phyloP scores from a whole-genome alignment of 2,888 invertebrate species.

The Scaptomyza cyrtandrae region DNA sequence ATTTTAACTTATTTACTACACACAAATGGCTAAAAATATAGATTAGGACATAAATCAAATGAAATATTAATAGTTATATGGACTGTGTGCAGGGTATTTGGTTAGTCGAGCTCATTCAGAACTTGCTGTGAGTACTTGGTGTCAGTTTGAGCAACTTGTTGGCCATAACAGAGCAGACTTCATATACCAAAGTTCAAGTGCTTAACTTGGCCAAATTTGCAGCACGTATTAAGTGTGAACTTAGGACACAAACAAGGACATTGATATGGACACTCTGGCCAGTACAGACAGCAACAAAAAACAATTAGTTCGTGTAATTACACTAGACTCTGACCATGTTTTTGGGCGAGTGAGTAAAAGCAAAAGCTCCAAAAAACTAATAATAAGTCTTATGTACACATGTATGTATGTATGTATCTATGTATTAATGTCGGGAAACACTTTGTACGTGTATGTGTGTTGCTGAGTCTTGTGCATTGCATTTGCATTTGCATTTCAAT shows the following conservation, averaged over 20 bases:
- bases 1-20: background rate
- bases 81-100: background rate
- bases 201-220: constrained; percentile 5
- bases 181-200: constrained; percentile 3
- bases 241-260: constrained; percentile 25
- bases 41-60: too few relatives aligned
- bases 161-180: background rate
- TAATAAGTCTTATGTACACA: constrained; percentile 15
- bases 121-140: background rate
- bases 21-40: too few relatives aligned
- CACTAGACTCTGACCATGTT: constrained; percentile 12
- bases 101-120: background rate
- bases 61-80: too few relatives aligned
- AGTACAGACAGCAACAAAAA: constrained; percentile 12
- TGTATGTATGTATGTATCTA: background rate
- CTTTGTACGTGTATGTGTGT: constrained; percentile 10
- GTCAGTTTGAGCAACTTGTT: background rate
- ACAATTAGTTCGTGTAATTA: constrained; percentile 67
- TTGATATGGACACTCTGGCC: constrained; percentile 29
- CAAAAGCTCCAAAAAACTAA: constrained; percentile 3
- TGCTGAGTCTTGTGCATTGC: constrained; percentile 45
- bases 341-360: constrained; percentile 4
- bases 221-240: constrained; percentile 28
- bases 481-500: constrained; percentile 62
- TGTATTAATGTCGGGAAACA: constrained; percentile 8